Evolutionary conservation across 2,888 invertebrate genomes (phyloP).

Genomic region (Subacronicta megacephala): DNA sequence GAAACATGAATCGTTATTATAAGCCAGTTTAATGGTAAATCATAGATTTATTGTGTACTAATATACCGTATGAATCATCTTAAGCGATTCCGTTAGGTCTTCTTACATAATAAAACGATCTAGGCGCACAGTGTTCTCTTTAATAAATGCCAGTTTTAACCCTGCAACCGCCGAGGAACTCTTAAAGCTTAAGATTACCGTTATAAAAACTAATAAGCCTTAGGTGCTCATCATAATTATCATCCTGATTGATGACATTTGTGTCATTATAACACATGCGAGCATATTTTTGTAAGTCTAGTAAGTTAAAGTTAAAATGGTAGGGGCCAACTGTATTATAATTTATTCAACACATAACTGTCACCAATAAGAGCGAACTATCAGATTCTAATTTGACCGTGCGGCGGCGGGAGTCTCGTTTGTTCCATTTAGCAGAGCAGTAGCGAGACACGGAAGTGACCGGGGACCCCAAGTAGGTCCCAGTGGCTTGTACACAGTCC

Average conservation of each 20-base stretch:
- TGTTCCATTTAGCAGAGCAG: conserved; percentile 65
- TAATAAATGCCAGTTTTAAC: conserved; percentile 48
- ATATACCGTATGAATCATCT: conserved; percentile 44
- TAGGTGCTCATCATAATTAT: conserved; percentile 16
- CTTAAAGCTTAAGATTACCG: conserved; percentile 9
- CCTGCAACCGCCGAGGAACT: conserved; percentile 29
- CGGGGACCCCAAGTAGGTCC: conserved; percentile 61
- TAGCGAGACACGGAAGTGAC: conserved; percentile 71
- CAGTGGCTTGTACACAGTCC: conserved; percentile 71
- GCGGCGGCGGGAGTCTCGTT: conserved; percentile 53
- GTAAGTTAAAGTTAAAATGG: conserved; percentile 4
- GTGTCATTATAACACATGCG: conserved; percentile 9
- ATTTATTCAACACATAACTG: conserved; percentile 39
- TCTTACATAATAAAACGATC: conserved; percentile 50
- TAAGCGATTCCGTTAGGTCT: conserved; percentile 33
- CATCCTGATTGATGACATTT: conserved; percentile 27
- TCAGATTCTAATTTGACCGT: conserved; percentile 58
- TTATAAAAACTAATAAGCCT: conserved; percentile 18
- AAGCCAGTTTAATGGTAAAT: conserved; percentile 20
- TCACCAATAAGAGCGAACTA: conserved; percentile 52
- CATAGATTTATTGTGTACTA: conserved; percentile 32
- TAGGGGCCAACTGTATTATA: conserved; percentile 12
- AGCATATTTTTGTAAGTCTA: conserved; percentile 1
- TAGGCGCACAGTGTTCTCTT: conserved; percentile 35
- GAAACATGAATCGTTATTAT: conserved; percentile 22